Percentiles rank a stretch among this genome's conserved stretches.
Conservation (phyloP, 2,113 vertebrate genomes). For the Xenus cinereus region DNA sequence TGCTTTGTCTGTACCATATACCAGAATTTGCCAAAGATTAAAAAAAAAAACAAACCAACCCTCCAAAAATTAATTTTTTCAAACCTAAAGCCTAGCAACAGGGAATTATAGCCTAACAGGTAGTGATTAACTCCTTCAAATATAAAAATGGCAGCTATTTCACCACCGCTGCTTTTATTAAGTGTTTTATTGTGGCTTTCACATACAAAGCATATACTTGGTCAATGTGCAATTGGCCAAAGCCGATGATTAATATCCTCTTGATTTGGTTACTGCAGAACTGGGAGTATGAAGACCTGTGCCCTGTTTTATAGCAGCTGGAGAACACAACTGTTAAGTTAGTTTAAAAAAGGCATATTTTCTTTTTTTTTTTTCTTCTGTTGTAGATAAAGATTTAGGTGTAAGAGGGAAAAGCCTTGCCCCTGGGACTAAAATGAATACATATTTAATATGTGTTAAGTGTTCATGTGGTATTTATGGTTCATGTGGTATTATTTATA, state of each 20-base stretch:
- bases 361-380: not conserved
- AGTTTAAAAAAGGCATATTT: not conserved
- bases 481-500: not conserved
- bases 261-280: not conserved
- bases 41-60: not conserved
- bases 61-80: not conserved
- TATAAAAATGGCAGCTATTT: not conserved
- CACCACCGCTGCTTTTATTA: not conserved
- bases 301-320: not conserved
- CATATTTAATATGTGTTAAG: not conserved
- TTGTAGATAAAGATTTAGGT: not conserved
- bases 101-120: not conserved
- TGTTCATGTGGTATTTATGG: not conserved
- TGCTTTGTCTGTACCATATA: not conserved
- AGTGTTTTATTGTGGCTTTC: not conserved
- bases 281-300: not conserved
- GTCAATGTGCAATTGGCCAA: not conserved
- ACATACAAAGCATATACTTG: not conserved
- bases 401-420: not conserved
- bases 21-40: not conserved
- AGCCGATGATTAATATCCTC: not conserved
- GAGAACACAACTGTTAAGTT: not conserved
- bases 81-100: not conserved
- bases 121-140: not conserved
- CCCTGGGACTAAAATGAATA: not conserved